These are phyloP conservation scores for Caretta caretta DNA, from an alignment of 2,113 vertebrate species.

Conservation along the genomic window DNA sequence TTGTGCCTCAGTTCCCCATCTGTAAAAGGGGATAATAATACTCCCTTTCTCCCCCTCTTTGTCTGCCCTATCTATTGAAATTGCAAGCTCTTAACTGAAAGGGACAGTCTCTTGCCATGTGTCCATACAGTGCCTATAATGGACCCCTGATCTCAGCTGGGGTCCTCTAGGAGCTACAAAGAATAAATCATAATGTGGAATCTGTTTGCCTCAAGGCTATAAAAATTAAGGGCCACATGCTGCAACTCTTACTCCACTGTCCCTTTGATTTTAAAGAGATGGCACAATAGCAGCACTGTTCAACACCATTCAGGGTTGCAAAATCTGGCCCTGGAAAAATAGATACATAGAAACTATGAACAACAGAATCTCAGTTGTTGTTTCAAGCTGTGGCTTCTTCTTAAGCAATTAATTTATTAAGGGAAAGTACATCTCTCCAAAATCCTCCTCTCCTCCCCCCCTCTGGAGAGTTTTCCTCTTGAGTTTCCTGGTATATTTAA, in stretches of 20 bases:
- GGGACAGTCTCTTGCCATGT: background rate
- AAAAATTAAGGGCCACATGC: background rate
- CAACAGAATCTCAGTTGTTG: conserved; percentile 26
- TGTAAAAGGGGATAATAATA: background rate
- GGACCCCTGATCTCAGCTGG: background rate
- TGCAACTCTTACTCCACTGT: background rate
- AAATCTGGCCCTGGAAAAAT: background rate
- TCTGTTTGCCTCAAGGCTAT: conserved; percentile 3
- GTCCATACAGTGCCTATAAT: background rate
- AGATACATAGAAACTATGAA: background rate
- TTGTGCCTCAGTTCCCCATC: background rate
- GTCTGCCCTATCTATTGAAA: background rate
- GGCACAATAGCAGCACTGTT: background rate
- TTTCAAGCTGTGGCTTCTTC: conserved; percentile 45
- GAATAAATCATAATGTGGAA: background rate
- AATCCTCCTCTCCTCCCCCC: background rate
- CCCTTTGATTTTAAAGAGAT: background rate
- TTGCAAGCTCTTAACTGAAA: background rate
- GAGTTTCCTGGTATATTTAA: conserved; percentile 30
- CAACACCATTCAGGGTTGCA: background rate
- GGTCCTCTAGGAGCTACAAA: background rate
- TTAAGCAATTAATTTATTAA: conserved; percentile 16
- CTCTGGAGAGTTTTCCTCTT: background rate
- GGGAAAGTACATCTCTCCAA: conserved; percentile 14
- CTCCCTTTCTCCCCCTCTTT: too few species aligned